phyloP scores from a whole-genome alignment of 1,140 invertebrate species.

The Palaemon carinicauda region DNA sequence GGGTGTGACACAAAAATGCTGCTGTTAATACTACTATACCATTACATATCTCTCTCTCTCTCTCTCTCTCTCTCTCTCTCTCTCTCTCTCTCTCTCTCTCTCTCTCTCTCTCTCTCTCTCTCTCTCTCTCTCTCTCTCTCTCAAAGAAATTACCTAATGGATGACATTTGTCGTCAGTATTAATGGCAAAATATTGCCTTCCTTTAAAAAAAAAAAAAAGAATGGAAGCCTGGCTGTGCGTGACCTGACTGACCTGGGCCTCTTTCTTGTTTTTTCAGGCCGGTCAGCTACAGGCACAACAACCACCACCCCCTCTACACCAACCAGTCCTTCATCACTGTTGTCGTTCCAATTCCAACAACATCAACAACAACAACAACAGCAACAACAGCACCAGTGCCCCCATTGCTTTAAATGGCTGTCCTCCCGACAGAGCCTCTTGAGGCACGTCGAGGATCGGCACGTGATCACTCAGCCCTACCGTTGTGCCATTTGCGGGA shows the following conservation, averaged over 20 bases:
- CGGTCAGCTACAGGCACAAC: conserved; percentile 45
- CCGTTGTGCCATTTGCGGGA: conserved; percentile 63
- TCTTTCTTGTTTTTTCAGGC: conserved; percentile 60
- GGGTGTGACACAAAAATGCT: too few relatives aligned
- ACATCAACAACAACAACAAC: conserved; percentile 36
- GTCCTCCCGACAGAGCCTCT: conserved; percentile 68
- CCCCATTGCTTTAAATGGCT: conserved; percentile 68
- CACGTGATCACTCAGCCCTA: conserved; percentile 64
- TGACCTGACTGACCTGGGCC: conserved; percentile 47
- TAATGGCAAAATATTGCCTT: too few relatives aligned
- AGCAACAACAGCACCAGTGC: conserved; percentile 61
- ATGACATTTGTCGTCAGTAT: not conserved
- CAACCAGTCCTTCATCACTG: conserved; percentile 58
- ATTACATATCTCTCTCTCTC: too few relatives aligned
- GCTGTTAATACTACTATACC: too few relatives aligned
- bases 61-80: too few relatives aligned
- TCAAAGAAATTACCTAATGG: not conserved
- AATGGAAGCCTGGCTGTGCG: not conserved
- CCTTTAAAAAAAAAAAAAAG: not conserved
- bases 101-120: too few relatives aligned
- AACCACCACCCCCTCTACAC: conserved; percentile 46
- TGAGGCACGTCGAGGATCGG: conserved; percentile 69
- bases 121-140: too few relatives aligned
- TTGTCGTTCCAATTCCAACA: conserved; percentile 49
- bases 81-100: too few relatives aligned